These are phyloP conservation scores for Platysteira castanea DNA, from an alignment of 2,113 vertebrate species.

Conservation along the genomic window DNA sequence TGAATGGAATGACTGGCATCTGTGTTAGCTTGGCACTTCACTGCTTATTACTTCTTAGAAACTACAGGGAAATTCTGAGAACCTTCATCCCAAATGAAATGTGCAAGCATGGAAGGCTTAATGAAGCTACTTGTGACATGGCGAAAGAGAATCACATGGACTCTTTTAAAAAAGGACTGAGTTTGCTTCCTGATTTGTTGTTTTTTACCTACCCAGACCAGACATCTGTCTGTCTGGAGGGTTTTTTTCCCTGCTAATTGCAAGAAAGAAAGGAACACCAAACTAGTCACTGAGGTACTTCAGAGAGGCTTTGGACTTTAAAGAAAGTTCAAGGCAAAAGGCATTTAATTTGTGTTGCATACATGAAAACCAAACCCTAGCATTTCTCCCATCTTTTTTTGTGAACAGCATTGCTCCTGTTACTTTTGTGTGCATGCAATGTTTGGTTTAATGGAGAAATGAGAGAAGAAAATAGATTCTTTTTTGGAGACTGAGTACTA, in stretches of 20 bases:
- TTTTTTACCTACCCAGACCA: background rate
- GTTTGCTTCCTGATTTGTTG: background rate
- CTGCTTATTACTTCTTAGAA: background rate
- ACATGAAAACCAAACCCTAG: slow-evolving; percentile 31
- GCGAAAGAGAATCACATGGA: background rate
- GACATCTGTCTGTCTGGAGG: background rate
- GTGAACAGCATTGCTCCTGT: background rate
- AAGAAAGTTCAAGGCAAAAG: slow-evolving; percentile 29
- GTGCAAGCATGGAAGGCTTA: background rate
- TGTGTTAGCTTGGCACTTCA: background rate
- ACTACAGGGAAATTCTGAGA: background rate
- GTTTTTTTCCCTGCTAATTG: background rate
- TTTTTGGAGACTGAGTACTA: slow-evolving; percentile 67
- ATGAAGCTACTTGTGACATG: background rate
- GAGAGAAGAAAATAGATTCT: slow-evolving; percentile 53
- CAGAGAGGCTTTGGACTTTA: background rate
- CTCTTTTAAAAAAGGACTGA: background rate
- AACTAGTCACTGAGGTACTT: background rate
- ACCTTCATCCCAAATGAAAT: background rate
- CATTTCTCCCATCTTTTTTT: slow-evolving; percentile 12
- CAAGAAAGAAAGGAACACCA: background rate
- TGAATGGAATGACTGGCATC: slow-evolving; percentile 12
- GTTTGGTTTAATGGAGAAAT: slow-evolving; percentile 66
- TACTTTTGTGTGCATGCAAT: slow-evolving; percentile 25
- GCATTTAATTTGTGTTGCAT: slow-evolving; percentile 41